phyloP scores from a whole-genome alignment of 2,888 invertebrate species.

The Corbicula japonica region DNA sequence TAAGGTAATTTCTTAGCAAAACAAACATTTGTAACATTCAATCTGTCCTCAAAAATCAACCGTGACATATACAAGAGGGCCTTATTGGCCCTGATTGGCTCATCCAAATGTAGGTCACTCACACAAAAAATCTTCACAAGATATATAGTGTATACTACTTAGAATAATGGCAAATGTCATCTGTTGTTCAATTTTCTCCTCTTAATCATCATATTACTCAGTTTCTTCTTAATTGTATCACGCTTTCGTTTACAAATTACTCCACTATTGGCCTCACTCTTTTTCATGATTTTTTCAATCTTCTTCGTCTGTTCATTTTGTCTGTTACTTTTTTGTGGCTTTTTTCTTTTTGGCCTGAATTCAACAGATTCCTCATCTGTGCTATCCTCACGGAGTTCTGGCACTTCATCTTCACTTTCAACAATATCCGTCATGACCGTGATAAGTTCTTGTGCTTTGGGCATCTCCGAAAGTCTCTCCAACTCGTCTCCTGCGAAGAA shows the following conservation, averaged over 20 bases:
- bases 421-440: too few relatives aligned
- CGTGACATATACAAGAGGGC: background rate
- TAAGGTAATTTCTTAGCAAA: too few relatives aligned
- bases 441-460: too few relatives aligned
- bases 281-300: constrained; percentile 28
- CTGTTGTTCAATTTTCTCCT: background rate
- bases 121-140: background rate
- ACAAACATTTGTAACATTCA: too few relatives aligned
- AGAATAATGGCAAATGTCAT: background rate
- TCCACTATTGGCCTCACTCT: constrained; percentile 28
- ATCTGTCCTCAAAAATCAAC: too few relatives aligned
- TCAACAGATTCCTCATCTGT: too few relatives aligned
- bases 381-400: too few relatives aligned
- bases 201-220: constrained; percentile 39
- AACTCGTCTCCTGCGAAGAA: too few relatives aligned
- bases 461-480: too few relatives aligned
- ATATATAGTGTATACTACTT: background rate
- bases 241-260: constrained; percentile 28
- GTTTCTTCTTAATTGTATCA: constrained; percentile 46
- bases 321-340: constrained; percentile 5
- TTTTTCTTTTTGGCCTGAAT: too few relatives aligned
- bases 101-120: background rate
- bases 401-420: too few relatives aligned
- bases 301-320: constrained; percentile 34
- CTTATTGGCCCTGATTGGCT: background rate